These are phyloP conservation scores for Colinus virginianus DNA, from an alignment of 2,113 vertebrate species.

Conservation along the genomic window DNA sequence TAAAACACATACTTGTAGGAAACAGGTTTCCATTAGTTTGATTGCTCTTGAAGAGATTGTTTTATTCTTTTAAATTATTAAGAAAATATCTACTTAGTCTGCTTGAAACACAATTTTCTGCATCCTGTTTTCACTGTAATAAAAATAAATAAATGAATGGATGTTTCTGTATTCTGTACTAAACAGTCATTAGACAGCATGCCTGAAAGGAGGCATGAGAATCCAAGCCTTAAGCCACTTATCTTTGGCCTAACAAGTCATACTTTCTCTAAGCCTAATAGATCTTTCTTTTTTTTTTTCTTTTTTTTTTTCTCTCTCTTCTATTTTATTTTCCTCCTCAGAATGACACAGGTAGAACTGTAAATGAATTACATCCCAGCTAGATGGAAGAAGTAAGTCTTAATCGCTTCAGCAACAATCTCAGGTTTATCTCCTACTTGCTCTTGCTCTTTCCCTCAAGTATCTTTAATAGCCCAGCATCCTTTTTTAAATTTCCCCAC, in stretches of 20 bases:
- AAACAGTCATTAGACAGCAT: not conserved
- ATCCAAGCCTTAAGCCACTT: not conserved
- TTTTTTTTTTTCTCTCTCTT: not conserved
- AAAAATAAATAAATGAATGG: not conserved
- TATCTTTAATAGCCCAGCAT: not conserved
- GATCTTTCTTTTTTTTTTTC: not conserved
- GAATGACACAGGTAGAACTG: not conserved
- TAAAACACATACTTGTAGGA: not conserved
- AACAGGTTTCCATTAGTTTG: not conserved
- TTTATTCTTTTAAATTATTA: not conserved
- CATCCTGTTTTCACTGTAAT: not conserved
- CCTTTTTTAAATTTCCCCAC: not conserved
- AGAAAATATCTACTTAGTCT: not conserved
- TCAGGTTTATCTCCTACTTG: not conserved
- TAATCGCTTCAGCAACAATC: not conserved
- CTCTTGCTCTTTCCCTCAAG: not conserved
- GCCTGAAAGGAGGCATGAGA: not conserved
- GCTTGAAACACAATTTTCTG: not conserved
- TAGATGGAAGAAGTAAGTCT: not conserved
- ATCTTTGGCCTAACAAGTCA: not conserved
- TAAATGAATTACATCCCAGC: not conserved
- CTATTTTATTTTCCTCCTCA: not conserved
- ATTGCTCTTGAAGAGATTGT: conserved; percentile 35
- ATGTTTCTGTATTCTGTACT: not conserved
- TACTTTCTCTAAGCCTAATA: not conserved